phyloP scores from a whole-genome alignment of 2,797 vertebrate genomes.

The Catamblyrhynchus diadema region DNA sequence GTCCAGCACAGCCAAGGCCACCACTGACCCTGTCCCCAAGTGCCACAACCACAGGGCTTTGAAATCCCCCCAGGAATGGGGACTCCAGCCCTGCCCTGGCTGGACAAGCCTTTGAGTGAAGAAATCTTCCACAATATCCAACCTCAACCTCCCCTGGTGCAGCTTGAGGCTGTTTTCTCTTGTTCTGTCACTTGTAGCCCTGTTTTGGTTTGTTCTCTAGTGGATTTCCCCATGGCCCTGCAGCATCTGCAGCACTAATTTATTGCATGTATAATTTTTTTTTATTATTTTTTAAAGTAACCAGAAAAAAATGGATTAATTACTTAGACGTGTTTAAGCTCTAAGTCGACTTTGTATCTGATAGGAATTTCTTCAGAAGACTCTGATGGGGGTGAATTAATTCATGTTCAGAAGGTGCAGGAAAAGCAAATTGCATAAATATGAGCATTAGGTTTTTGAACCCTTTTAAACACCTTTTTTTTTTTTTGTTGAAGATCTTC shows the following conservation, averaged over 20 bases:
- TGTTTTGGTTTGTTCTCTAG: not conserved
- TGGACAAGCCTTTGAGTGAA: not conserved
- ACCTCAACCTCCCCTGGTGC: not conserved
- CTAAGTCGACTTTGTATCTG: not conserved
- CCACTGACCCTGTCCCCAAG: not conserved
- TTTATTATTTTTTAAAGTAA: not conserved
- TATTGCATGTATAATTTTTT: not conserved
- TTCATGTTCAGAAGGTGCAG: constrained; percentile 14
- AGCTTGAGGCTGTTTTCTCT: not conserved
- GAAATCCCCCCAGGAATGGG: not conserved
- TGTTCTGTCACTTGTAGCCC: not conserved
- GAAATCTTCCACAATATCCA: not conserved
- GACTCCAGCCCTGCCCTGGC: not conserved
- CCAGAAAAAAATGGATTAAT: not conserved
- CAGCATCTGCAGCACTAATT: not conserved
- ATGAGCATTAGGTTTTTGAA: constrained; percentile 14
- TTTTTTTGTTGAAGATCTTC: not conserved
- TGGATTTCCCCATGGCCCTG: not conserved
- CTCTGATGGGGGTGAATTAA: not conserved
- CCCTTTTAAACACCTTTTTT: constrained; percentile 32
- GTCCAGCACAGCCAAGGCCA: not conserved
- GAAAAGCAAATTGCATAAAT: constrained; percentile 37
- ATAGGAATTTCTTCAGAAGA: not conserved
- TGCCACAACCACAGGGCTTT: not conserved
- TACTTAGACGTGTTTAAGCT: not conserved